Conservation (phyloP, 2,797 vertebrate species). For the Microhierax caerulescens region DNA sequence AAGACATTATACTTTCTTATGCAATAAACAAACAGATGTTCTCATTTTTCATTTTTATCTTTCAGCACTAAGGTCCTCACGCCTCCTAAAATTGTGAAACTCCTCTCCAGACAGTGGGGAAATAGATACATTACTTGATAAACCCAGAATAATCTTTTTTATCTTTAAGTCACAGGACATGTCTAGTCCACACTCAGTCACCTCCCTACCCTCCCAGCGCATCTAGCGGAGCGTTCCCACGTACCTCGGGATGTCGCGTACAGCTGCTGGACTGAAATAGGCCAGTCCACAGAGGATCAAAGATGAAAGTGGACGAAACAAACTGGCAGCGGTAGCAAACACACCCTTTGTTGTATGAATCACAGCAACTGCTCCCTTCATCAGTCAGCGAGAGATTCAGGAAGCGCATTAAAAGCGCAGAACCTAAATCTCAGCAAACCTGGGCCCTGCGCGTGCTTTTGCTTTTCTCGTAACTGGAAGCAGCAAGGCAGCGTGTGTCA, state of each 20-base stretch:
- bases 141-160: background rate
- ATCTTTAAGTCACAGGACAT: background rate
- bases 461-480: background rate
- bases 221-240: background rate
- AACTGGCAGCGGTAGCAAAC: background rate
- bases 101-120: background rate
- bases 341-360: background rate
- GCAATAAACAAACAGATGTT: background rate
- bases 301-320: background rate
- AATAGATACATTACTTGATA: background rate
- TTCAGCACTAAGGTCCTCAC: background rate
- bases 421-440: background rate
- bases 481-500: fast-evolving
- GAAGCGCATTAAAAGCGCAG: background rate
- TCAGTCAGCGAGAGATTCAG: background rate
- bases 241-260: background rate
- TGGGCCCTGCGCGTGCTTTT: background rate
- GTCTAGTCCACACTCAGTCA: background rate
- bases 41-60: background rate
- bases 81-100: background rate
- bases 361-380: background rate
- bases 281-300: background rate
- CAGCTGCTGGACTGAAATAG: background rate
- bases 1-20: background rate
- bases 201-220: background rate